Conservation (phyloP, 2,113 vertebrate genomes). For the Cyrtonyx montezumae region DNA sequence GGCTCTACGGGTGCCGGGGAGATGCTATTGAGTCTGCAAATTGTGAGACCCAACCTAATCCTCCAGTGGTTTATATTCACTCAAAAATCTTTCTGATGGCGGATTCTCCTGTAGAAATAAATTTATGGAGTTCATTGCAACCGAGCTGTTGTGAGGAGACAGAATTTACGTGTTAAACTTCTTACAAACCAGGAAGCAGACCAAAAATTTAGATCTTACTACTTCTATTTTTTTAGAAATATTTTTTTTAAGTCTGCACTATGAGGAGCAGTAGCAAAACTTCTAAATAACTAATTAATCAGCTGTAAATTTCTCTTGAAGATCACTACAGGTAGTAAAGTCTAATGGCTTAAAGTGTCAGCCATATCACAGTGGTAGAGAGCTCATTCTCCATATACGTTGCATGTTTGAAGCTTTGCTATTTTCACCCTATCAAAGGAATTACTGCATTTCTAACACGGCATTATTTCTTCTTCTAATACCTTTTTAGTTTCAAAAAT, state of each 20-base stretch:
- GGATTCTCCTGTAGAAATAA: background rate
- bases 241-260: background rate
- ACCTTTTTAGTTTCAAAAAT: slow-evolving; percentile 5
- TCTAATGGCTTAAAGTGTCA: slow-evolving; percentile 32
- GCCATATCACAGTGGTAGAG: background rate
- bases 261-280: slow-evolving; percentile 11
- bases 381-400: slow-evolving; percentile 6
- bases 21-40: background rate
- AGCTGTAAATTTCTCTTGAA: slow-evolving; percentile 28
- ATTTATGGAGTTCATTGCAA: background rate
- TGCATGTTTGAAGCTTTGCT: slow-evolving; percentile 40
- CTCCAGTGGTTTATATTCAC: background rate
- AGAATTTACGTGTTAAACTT: background rate
- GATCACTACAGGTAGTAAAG: slow-evolving; percentile 18
- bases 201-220: background rate
- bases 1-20: background rate
- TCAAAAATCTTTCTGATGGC: background rate
- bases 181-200: background rate
- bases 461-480: background rate
- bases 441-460: background rate
- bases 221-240: background rate
- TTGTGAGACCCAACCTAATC: background rate
- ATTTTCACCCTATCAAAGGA: slow-evolving; percentile 19
- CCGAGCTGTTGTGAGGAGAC: background rate
- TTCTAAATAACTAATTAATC: slow-evolving; percentile 37